phyloP scores from a whole-genome alignment of 2,888 invertebrate genomes.

The Molorchus minor region DNA sequence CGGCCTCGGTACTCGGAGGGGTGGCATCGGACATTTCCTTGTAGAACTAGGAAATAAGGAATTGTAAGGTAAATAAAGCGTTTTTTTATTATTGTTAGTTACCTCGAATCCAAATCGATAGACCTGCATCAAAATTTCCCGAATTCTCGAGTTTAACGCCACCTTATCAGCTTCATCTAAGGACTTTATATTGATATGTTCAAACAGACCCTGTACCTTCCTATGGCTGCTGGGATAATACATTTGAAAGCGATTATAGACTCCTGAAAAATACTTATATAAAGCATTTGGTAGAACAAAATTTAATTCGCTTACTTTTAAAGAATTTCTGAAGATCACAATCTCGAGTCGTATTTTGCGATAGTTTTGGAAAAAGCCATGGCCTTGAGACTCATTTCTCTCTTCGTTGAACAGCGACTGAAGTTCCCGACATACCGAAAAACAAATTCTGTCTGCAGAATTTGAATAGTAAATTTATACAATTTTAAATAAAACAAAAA shows the following conservation, averaged over 20 bases:
- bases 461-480: too few relatives aligned
- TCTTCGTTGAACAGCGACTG: constrained; percentile 82
- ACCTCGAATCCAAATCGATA: constrained; percentile 92
- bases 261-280: constrained; percentile 64
- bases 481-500: neutral
- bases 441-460: constrained; percentile 70
- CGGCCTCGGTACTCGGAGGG: constrained; percentile 57
- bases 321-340: constrained; percentile 26
- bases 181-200: constrained; percentile 65
- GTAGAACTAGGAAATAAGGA: too few relatives aligned
- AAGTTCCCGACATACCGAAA: constrained; percentile 77
- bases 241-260: constrained; percentile 68
- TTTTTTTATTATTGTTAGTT: constrained; percentile 43
- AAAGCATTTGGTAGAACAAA: too few relatives aligned
- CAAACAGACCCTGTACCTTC: constrained; percentile 66
- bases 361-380: constrained; percentile 84
- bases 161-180: constrained; percentile 69
- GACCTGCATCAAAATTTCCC: constrained; percentile 85
- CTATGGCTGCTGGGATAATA: constrained; percentile 67
- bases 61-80: too few relatives aligned
- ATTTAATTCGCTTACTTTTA: constrained; percentile 43
- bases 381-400: constrained; percentile 82
- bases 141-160: constrained; percentile 71
- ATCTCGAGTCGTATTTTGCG: constrained; percentile 44
- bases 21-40: constrained; percentile 75